These are phyloP conservation scores for Pseudeuparius sepicola DNA, from an alignment of 2,888 invertebrate genomes.

Conservation along the genomic window DNA sequence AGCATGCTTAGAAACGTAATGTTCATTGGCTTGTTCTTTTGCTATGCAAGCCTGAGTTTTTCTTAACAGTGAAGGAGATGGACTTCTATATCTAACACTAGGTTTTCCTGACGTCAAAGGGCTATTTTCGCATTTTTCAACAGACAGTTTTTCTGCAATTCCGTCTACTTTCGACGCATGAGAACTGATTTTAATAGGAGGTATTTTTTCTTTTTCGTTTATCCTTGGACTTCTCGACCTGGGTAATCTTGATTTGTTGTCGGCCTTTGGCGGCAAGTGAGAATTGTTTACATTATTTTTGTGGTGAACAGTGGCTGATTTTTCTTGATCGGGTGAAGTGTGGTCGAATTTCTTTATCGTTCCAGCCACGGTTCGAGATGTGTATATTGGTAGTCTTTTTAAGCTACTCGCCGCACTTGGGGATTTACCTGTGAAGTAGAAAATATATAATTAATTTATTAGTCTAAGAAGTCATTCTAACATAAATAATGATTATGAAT, in stretches of 20 bases:
- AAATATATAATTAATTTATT: no score
- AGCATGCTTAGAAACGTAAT: slow-evolving; percentile 22
- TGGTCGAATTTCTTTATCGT: slow-evolving; percentile 36
- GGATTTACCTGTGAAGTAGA: slow-evolving; percentile 30
- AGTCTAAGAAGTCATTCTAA: no score
- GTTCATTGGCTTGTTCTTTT: slow-evolving; percentile 38
- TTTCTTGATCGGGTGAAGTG: slow-evolving; percentile 16
- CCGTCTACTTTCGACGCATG: slow-evolving; percentile 21
- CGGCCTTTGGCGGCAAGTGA: not conserved
- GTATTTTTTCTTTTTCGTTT: slow-evolving; percentile 3
- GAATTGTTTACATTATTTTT: not conserved
- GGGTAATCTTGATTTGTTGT: not conserved
- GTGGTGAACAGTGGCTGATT: not conserved
- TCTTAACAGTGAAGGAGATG: slow-evolving; percentile 38
- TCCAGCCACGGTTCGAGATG: slow-evolving; percentile 33
- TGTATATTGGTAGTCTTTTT: slow-evolving; percentile 31
- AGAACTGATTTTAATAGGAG: not conserved
- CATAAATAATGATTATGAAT: no score
- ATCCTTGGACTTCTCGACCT: slow-evolving; percentile 6
- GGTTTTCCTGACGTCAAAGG: slow-evolving; percentile 9
- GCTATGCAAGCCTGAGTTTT: slow-evolving; percentile 41
- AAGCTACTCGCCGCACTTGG: slow-evolving; percentile 32
- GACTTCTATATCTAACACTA: slow-evolving; percentile 37
- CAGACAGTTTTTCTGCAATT: slow-evolving; percentile 23
- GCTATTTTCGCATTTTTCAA: slow-evolving; percentile 11